A percentile compares a stretch with the other conserved stretches of the same genome.
Conservation (phyloP, 2,113 vertebrate genomes). For the Heterochromis multidens region DNA sequence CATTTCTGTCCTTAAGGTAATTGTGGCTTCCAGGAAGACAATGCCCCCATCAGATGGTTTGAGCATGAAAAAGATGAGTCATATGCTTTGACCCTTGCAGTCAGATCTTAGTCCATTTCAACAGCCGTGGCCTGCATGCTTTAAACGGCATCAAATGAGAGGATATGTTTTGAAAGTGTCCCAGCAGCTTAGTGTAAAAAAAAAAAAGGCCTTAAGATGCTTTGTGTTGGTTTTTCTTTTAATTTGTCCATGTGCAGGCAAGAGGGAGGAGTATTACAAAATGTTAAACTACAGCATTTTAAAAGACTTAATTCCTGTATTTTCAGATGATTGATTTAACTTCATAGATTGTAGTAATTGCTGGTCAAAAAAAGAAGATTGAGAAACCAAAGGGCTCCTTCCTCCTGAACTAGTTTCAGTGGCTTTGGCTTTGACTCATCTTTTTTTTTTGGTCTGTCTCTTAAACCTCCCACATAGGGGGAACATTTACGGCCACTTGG, state of each 20-base stretch:
- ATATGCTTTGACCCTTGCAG: not conserved
- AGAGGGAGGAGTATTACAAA: too few species aligned
- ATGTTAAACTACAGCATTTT: too few species aligned
- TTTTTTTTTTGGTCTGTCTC: not conserved
- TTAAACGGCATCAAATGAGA: not conserved
- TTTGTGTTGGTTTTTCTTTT: too few species aligned
- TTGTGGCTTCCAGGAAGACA: not conserved
- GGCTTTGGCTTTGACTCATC: not conserved
- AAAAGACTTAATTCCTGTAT: not conserved
- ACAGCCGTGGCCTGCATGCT: not conserved
- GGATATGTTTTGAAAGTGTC: not conserved
- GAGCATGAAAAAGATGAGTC: not conserved
- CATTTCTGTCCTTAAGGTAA: not conserved
- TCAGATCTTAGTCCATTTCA: not conserved
- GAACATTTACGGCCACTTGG: not conserved
- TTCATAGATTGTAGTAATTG: not conserved
- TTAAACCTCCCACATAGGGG: not conserved
- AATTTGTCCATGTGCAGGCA: too few species aligned
- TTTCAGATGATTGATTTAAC: not conserved
- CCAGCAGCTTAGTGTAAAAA: not conserved
- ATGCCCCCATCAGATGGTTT: not conserved
- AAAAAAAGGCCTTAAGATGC: not conserved
- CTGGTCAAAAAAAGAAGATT: not conserved
- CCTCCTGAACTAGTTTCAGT: not conserved
- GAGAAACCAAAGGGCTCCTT: not conserved